Evolutionary conservation across 2,888 invertebrate species (phyloP).

Genomic region (Calliopum simillimum): DNA sequence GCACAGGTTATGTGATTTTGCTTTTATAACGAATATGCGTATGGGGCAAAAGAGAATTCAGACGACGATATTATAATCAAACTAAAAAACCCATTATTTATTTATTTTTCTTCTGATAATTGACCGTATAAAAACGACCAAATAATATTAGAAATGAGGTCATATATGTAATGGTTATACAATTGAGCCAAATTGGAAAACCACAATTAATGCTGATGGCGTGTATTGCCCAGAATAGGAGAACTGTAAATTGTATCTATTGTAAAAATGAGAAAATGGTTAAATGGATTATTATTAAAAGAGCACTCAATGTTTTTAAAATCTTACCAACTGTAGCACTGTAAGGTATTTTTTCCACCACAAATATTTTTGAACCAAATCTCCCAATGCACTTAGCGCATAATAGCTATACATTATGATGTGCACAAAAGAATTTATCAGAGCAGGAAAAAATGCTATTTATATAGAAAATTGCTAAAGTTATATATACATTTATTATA

Average conservation of each 20-base stretch:
- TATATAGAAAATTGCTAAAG: constrained; percentile 40
- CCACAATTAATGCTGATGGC: constrained; percentile 85
- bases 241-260: constrained; percentile 85
- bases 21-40: too few species aligned
- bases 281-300: constrained; percentile 44
- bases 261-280: constrained; percentile 45
- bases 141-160: constrained; percentile 87
- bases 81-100: too few species aligned
- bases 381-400: constrained; percentile 88
- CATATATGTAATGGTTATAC: constrained; percentile 87
- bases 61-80: too few species aligned
- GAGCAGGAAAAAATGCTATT: constrained; percentile 85
- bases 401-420: constrained; percentile 96
- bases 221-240: constrained; percentile 82
- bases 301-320: not conserved
- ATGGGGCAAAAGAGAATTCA: too few species aligned
- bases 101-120: constrained; percentile 43
- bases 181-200: constrained; percentile 92
- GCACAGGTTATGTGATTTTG: too few species aligned
- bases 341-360: constrained; percentile 99
- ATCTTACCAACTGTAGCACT: constrained; percentile 85
- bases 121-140: constrained; percentile 81
- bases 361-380: constrained; percentile 80
- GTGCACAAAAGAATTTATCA: constrained; percentile 93
- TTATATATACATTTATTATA: constrained; percentile 1